Conservation (phyloP, 1,140 invertebrate species). For the Paraescarpia echinospica region DNA sequence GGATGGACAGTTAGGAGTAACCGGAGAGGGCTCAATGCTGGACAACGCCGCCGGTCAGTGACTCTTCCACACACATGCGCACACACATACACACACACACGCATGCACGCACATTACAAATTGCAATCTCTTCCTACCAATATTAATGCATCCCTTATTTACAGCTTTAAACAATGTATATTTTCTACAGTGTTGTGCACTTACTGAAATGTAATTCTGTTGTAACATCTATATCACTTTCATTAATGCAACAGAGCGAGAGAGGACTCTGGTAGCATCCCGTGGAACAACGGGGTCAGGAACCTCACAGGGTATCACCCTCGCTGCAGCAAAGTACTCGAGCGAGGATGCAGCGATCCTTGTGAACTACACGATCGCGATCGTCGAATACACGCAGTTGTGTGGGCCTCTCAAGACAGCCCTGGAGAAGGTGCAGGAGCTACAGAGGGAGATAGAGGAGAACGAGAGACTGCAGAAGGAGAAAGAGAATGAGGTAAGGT, state of each 20-base stretch:
- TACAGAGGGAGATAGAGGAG: constrained; percentile 56
- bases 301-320: constrained; percentile 46
- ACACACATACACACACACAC: too few species aligned
- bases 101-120: neutral
- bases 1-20: constrained; percentile 55
- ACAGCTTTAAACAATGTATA: neutral
- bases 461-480: constrained; percentile 52
- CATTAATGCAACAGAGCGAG: constrained; percentile 18
- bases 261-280: constrained; percentile 37
- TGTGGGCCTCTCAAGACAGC: constrained; percentile 51
- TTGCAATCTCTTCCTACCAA: neutral
- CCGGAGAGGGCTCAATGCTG: constrained; percentile 55
- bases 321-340: constrained; percentile 54
- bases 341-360: constrained; percentile 57
- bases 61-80: neutral
- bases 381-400: constrained; percentile 56
- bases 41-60: constrained; percentile 52
- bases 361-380: constrained; percentile 57
- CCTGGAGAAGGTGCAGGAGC: constrained; percentile 48
- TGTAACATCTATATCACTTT: neutral
- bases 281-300: constrained; percentile 48
- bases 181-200: neutral
- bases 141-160: neutral
- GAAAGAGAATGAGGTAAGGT: constrained; percentile 47
- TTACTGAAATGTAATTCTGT: neutral